Evolutionary conservation across 2,113 vertebrate species (phyloP).

Genomic region (Neoarius graeffei): DNA sequence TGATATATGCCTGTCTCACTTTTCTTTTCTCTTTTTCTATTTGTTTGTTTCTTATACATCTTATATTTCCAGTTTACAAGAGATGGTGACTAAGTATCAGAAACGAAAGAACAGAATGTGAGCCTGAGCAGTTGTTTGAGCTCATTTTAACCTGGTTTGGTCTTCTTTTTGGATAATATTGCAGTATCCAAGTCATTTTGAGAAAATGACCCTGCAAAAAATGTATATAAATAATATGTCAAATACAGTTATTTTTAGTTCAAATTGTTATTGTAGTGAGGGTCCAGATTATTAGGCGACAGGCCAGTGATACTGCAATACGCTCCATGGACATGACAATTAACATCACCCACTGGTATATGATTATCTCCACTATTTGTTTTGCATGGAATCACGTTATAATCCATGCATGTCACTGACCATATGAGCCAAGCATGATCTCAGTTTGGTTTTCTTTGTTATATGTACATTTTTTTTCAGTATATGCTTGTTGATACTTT

Average conservation of each 20-base stretch:
- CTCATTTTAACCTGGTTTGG: conserved; percentile 20
- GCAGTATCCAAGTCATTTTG: conserved; percentile 55
- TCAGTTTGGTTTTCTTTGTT: conserved; percentile 11
- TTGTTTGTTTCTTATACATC: conserved; percentile 51
- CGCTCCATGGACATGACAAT: conserved; percentile 52
- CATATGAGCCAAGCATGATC: conserved; percentile 58
- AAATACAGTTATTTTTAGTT: neutral
- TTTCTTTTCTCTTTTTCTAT: conserved; percentile 40
- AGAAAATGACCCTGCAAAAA: neutral
- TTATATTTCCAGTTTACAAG: conserved; percentile 88
- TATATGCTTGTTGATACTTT: neutral
- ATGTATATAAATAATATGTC: neutral
- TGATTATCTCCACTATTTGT: conserved; percentile 39
- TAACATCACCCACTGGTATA: conserved; percentile 35
- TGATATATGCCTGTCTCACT: conserved; percentile 9
- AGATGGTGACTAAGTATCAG: conserved; percentile 99
- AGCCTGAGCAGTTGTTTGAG: conserved; percentile 58
- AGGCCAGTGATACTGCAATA: conserved; percentile 66
- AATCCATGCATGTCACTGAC: conserved; percentile 59
- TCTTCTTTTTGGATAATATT: conserved; percentile 61
- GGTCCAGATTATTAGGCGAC: neutral
- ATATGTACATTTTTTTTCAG: conserved; percentile 12
- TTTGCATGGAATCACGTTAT: conserved; percentile 63
- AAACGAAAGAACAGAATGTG: conserved; percentile 97
- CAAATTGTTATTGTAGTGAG: neutral